Base-by-base conservation (phyloP, 2,888 invertebrate genomes). In the Limenitis camilla region DNA sequence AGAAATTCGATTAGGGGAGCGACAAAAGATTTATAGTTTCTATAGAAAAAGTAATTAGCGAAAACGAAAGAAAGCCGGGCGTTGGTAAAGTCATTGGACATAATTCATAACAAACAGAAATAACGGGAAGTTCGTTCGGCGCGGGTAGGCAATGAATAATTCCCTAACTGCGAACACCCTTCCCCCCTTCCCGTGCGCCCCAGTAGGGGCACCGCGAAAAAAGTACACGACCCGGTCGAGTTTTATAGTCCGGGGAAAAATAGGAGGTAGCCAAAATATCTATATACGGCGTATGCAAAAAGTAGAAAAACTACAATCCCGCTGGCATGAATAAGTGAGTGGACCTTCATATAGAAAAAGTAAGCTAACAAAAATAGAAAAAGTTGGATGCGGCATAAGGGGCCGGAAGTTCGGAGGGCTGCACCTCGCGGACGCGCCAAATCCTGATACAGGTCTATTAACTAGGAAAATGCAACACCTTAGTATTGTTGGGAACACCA, bases 51-150 rank as follows among this genome's bases (percentile, higher is more conserved):
- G 81, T 83, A 84, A 85, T 86, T 85, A 86, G 82, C 78, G 75
- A 76, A 79, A 81, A 71, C 75, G 78, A 82, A 84, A 84, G 83
- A 81, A 67, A 83, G 78, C 76, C 72, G 72, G 71, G 74, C 78
- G 79, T 76, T 76, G 77, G 78, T 78, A 82, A 83, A 84, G 83
- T 85, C 83, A 84, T 84, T 81, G 81, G 81, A 81, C 78, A 86
- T 87, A 85, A 85, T 85, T 86, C 84, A 86, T 86, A 86, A 84
- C 86, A 85, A 85, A 84, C 83, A 85, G 78, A 85, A 86, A 85
- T 87, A 86, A 85, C 82, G 81, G 82, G 80, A 83, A 81, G 81
- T 81, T 79, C 74, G 81, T 84, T 84, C 78, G 81, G 83, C 77
- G 80, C 72, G 83, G 86, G 86, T 81, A 77, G 85, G 86, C 86